Base-by-base conservation (phyloP, 2,113 vertebrate genomes). In the Trogon melanurus region DNA sequence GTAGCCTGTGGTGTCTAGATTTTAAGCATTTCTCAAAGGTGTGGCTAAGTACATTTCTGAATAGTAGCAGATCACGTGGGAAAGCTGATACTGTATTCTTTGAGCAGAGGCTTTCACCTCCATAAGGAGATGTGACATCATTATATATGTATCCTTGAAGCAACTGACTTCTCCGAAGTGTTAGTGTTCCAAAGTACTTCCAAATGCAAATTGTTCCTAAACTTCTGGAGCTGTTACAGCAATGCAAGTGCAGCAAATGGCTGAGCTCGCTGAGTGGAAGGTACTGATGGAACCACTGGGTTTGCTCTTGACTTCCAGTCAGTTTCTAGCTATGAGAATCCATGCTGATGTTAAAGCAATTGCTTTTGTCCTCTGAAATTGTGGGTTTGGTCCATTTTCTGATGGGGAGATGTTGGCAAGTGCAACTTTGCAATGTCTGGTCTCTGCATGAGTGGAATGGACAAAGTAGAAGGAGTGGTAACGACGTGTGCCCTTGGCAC, bases 381-480 rank as follows among this genome's bases (percentile, higher is more conserved):
- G 1, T 84, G 93, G 92, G 92, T 96, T 97, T 96, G 95, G 95
- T 94, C 95, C 92, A 95, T 96, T 96, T 97, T 97, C 95, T 97
- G 96, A 71, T 72, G 90, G 69, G 69, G 93, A 94, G 85, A 93
- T 91, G 57, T 2, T 94, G 83, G 81, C 95, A 94, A 89, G n/a
- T 82, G 57, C 74, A 70, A 50, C 13, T 87, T 79, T 58, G 89
- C 89, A 21, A 2, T 89, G 95, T 91, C 85, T 93, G 60, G 20
- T 92, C 85, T 74, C 93, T 93, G 85, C 1, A 5, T 91, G 92
- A 89, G 86, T 96, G 85, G 83, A 93, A 69, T 75, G 93, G 91
- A 69, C 16, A 2, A 29, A 78, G 64, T 0, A 62, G 48, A 50
- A 62, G 82, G 82, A 91, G 57, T 1, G 5, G 44, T 83, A 19